Evolutionary conservation across 2,797 vertebrate genomes (phyloP).

Genomic region (Malurus leucopterus): DNA sequence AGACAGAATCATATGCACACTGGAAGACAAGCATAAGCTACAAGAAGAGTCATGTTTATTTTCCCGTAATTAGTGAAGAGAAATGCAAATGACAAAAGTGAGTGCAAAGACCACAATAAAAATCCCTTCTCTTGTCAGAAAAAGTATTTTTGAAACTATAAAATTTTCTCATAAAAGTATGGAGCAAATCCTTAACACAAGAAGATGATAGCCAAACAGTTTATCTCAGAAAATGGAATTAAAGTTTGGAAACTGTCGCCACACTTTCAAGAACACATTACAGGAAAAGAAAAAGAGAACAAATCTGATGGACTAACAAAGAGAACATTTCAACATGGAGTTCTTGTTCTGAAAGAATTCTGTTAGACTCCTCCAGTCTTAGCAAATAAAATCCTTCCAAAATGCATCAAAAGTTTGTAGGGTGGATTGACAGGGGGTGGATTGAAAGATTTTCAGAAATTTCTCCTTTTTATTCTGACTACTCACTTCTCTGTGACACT

Average conservation of each 20-base stretch:
- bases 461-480: neutral
- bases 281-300: neutral
- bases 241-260: neutral
- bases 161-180: neutral
- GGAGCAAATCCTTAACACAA: neutral
- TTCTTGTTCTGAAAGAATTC: neutral
- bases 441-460: neutral
- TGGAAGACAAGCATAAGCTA: neutral
- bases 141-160: neutral
- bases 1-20: neutral
- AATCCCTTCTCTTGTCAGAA: neutral
- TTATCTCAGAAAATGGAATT: neutral
- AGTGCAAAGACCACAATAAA: neutral
- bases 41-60: neutral
- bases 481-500: neutral
- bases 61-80: neutral
- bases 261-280: neutral
- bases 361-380: neutral
- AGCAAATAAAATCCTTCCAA: neutral
- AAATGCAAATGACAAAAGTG: neutral
- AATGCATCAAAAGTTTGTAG: neutral
- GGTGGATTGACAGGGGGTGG: neutral
- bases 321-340: neutral
- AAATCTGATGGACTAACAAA: neutral
- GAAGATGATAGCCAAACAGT: neutral